Evolutionary conservation across 1,140 invertebrate genomes (phyloP).

Genomic region (Rhopalosiphum padi): DNA sequence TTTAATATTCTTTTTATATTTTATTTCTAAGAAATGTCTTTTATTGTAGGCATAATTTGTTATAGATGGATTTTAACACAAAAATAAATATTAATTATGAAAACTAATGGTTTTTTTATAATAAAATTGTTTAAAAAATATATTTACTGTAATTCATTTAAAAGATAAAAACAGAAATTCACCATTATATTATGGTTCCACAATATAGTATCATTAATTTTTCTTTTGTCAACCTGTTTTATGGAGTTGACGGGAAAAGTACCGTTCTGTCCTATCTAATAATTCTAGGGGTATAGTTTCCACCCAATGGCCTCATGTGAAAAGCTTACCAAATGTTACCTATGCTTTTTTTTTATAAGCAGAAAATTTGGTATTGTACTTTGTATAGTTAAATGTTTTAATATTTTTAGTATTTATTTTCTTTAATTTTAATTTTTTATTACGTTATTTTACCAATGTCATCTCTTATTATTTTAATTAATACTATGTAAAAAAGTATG

Average conservation of each 20-base stretch:
- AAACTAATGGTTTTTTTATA: neutral
- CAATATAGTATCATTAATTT: no score
- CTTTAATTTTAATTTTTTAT: neutral
- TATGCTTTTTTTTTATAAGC: neutral
- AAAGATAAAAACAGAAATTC: neutral
- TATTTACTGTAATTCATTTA: no score
- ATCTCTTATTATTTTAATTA: neutral
- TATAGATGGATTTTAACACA: neutral
- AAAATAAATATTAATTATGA: neutral
- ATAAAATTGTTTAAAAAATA: neutral
- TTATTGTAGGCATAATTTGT: neutral
- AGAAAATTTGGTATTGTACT: neutral
- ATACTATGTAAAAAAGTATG: neutral
- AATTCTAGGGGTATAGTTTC: neutral
- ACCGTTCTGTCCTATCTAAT: neutral
- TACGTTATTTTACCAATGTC: neutral
- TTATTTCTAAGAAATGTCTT: neutral
- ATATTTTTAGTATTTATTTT: neutral
- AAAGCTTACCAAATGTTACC: neutral
- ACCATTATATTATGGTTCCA: neutral
- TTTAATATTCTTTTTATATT: neutral
- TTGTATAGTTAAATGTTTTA: neutral
- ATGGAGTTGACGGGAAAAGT: neutral
- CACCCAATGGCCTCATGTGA: neutral
- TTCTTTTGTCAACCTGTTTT: no score